Percentiles rank a stretch among this genome's conserved stretches.
These are phyloP conservation scores for Lepus europaeus DNA, from an alignment of 2,113 vertebrate genomes.

Conservation along the genomic window DNA sequence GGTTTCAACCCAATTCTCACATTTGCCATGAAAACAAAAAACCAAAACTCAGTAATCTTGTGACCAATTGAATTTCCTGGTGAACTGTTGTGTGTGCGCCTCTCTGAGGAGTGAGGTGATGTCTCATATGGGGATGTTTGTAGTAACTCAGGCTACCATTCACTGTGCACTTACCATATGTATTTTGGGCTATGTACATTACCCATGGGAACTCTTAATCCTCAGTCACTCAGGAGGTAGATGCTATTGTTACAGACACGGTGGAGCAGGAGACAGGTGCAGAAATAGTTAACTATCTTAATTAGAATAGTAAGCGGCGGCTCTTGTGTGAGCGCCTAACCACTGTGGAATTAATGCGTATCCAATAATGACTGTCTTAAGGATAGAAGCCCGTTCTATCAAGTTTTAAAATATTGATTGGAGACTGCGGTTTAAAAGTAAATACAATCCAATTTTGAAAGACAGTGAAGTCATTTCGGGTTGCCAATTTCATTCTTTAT, in stretches of 20 bases:
- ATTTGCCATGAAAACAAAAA: background rate
- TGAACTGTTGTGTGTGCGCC: background rate
- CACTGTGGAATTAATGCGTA: background rate
- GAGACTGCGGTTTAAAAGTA: constrained; percentile 57
- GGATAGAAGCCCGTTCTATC: background rate
- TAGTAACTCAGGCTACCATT: background rate
- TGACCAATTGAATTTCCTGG: background rate
- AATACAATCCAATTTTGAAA: constrained; percentile 49
- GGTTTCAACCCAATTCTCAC: constrained; percentile 5
- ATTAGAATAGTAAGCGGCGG: background rate
- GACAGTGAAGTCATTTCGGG: background rate
- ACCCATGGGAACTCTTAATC: background rate
- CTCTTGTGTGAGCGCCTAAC: background rate
- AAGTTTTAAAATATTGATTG: constrained; percentile 65
- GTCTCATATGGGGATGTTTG: background rate
- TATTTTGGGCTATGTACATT: background rate
- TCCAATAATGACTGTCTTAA: background rate
- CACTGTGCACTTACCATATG: too few relatives aligned
- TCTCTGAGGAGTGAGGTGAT: background rate
- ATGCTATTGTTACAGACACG: background rate
- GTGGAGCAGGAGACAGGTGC: background rate
- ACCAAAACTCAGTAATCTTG: background rate
- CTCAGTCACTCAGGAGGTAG: background rate
- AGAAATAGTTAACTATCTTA: constrained; percentile 36
- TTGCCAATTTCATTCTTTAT: constrained; percentile 14